Evolutionary conservation across 2,113 vertebrate species (phyloP), one percentile per base, ranked within the genome.

Genomic region (Myocastor coypus): DNA sequence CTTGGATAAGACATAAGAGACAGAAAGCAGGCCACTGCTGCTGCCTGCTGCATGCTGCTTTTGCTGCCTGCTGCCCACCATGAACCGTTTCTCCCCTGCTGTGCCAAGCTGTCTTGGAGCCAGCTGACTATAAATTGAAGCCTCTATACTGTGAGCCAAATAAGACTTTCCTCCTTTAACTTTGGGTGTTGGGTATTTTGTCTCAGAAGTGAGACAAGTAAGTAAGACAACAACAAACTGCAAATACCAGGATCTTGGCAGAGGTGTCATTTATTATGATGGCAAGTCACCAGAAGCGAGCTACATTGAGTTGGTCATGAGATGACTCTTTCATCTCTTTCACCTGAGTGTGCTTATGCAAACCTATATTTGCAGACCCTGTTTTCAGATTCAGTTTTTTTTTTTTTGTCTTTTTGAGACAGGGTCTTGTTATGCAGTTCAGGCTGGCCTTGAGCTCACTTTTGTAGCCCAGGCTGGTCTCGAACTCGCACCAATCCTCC

Each of bases 291-390:
- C 52, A 77, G 59, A 80, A 63, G 19, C 24, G 16, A 13, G 3
- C 1, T 52, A 17, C 59, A 61, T 30, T 1, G 19, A 0, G 0
- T 46, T 13, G 46, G 71, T 9, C n/a, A 11, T 7, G 59, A 52
- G 9, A 17, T 6, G 4, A 1, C 3, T 46, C 52, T 34, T 16
- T 1, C 42, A 8, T 0, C 26, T n/a, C 17, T 92, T 63, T 19
- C 0, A 22, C 69, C 20, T 13, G 42, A 7, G 16, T 20, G 0
- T 46, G 50, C 24, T 46, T 28, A 32, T 19, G 28, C 26, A 3
- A n/a, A 10, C 22, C 34, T 1, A 0, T 5, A 5, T 28, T 34
- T 78, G 42, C 52, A n/a, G 73, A 6, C 26, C 5, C 1, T 24
- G 4, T 12, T 11, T 12, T 11, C 50, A 42, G 81, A 20, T 77